Conservation (phyloP, 2,888 invertebrate genomes). For the Rhabditoides inermis region DNA sequence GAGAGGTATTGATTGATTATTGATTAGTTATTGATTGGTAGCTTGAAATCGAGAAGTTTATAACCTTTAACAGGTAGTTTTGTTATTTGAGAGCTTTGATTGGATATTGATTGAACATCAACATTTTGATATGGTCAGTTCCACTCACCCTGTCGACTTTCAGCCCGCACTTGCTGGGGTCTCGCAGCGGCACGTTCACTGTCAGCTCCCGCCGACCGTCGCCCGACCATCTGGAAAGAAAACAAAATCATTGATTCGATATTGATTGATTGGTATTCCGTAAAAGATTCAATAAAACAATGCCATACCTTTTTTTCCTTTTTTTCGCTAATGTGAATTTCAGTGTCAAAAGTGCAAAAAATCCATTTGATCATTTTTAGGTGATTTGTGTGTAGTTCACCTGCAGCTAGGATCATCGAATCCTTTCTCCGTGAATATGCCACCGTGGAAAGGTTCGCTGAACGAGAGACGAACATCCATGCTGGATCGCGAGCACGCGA, state of each 20-base stretch:
- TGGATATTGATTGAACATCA: too few species aligned
- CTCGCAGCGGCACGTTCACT: constrained; percentile 17
- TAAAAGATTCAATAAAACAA: background rate
- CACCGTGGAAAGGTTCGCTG: constrained; percentile 24
- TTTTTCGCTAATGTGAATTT: too few species aligned
- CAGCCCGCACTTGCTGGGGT: constrained; percentile 17
- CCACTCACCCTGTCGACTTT: too few species aligned
- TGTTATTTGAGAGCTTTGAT: too few species aligned
- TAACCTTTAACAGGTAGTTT: background rate
- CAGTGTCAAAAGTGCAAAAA: too few species aligned
- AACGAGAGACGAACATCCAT: constrained; percentile 34
- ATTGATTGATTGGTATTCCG: background rate
- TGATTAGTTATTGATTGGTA: too few species aligned
- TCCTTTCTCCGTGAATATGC: constrained; percentile 34
- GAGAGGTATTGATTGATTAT: too few species aligned
- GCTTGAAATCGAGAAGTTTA: constrained; percentile 12
- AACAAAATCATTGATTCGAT: background rate
- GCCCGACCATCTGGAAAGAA: background rate
- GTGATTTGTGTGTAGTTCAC: too few species aligned
- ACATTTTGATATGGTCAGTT: background rate
- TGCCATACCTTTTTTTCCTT: too few species aligned
- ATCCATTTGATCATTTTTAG: too few species aligned
- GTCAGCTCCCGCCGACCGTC: constrained; percentile 9
- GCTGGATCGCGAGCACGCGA: constrained; percentile 25
- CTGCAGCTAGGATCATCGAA: constrained; percentile 10